Base-by-base conservation (phyloP, 2,797 vertebrate genomes). In the Brachyrhaphis roseni region DNA sequence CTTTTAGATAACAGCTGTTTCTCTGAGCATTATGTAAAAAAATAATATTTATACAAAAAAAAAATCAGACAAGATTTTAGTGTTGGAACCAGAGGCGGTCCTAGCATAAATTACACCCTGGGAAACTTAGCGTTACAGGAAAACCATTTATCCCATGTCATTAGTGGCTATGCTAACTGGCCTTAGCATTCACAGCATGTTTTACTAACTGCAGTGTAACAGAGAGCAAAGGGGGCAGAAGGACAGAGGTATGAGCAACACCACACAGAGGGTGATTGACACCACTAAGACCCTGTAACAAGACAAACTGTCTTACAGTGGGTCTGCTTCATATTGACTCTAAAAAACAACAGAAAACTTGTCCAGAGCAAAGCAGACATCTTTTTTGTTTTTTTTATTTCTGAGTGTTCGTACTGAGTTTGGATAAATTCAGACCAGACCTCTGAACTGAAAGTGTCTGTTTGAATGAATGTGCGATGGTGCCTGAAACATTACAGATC, bases 401-500 rank as follows among this genome's bases (percentile, higher is more conserved):
- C 20, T 26, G 53, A 53, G 51, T 23, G 31, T 36, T 66, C 41
- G 16, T 68, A n/a, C 15, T 41, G 20, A 23, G n/a, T 23, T 10
- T 46, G 15, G 57, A 55, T 74, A 4, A 3, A 77, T 80, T 72
- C 31, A 78, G 72, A 70, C 1, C 11, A 47, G 13, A 12, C 26
- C 1, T 41, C 71, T 76, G 62, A 84, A 76, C 79, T 23, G 26
- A 86, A 80, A 86, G 47, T 59, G 53, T 81, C 49, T 1, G 12
- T 75, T 88, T 91, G 71, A 47, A n/a, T 91, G 92, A 92, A 80
- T 39, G 15, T 23, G 39, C 10, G 20, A 45, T 70, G 66, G 28
- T 8, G 80, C 87, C 84, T 88, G 18, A 87, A 84, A 49, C 49
- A 45, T 45, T 5, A 55, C 5, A 12, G 90, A 93, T 91, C n/a